Conservation (phyloP, 2,888 invertebrate genomes). For the Gerosis bhagava region DNA sequence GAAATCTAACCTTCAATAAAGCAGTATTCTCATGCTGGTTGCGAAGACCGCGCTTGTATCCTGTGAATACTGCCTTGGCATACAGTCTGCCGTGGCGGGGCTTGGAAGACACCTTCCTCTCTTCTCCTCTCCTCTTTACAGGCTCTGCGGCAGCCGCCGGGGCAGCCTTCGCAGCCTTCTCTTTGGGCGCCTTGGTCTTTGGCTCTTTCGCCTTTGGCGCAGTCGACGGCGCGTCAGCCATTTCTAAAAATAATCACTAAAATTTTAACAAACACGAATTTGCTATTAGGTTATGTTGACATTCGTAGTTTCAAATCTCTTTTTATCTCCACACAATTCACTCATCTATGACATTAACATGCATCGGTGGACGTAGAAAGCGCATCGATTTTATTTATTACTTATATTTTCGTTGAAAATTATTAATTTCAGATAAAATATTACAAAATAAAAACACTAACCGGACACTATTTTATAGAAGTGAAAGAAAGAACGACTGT, state of each 20-base stretch:
- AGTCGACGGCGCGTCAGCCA: slow-evolving; percentile 84
- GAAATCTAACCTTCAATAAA: slow-evolving; percentile 91
- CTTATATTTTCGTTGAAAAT: slow-evolving; percentile 25
- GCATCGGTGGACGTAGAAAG: slow-evolving; percentile 25
- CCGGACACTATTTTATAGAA: slow-evolving; percentile 64
- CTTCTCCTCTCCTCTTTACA: slow-evolving; percentile 74
- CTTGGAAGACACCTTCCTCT: slow-evolving; percentile 74
- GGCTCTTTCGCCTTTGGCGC: slow-evolving; percentile 79
- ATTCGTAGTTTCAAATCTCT: slow-evolving; percentile 55
- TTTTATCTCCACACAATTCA: slow-evolving; percentile 47
- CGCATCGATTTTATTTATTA: slow-evolving; percentile 12
- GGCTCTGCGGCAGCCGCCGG: slow-evolving; percentile 79
- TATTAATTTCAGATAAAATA: slow-evolving; percentile 36
- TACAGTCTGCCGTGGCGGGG: slow-evolving; percentile 93
- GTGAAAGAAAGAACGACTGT: slow-evolving; percentile 66
- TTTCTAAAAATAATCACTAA: slow-evolving; percentile 69
- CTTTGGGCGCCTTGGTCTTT: slow-evolving; percentile 82
- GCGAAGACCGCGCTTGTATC: slow-evolving; percentile 96
- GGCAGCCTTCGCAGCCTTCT: slow-evolving; percentile 79
- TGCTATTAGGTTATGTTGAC: slow-evolving; percentile 74
- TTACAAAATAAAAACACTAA: slow-evolving; percentile 55
- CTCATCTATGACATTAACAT: slow-evolving; percentile 45
- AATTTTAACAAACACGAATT: slow-evolving; percentile 34
- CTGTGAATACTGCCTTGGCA: slow-evolving; percentile 98
- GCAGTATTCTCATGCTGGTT: slow-evolving; percentile 99